Conservation (phyloP, 2,888 invertebrate genomes). For the Drosophila limbata region DNA sequence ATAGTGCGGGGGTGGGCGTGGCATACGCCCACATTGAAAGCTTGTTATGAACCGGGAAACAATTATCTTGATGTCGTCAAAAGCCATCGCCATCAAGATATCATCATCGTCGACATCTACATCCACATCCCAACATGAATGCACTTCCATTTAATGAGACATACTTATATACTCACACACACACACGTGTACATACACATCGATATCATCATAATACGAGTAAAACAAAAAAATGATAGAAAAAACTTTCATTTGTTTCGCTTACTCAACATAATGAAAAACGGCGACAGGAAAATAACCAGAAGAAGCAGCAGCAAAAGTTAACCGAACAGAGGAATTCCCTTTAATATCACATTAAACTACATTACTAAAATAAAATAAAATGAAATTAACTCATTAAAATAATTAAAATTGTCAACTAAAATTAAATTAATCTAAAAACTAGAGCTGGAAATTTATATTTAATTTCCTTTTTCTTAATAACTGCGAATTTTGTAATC, state of each 20-base stretch:
- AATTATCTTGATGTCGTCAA: slow-evolving; percentile 78
- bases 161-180: slow-evolving; percentile 15
- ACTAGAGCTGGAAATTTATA: no score
- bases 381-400: no score
- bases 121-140: slow-evolving; percentile 42
- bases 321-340: slow-evolving; percentile 12
- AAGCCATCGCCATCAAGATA: slow-evolving; percentile 68
- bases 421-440: no score
- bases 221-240: slow-evolving; percentile 20
- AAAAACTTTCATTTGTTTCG: slow-evolving; percentile 74
- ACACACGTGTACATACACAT: slow-evolving; percentile 31
- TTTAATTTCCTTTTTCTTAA: no score
- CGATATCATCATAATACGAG: slow-evolving; percentile 22
- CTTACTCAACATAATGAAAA: slow-evolving; percentile 78
- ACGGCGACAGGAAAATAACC: slow-evolving; percentile 27
- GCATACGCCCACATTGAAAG: slow-evolving; percentile 42
- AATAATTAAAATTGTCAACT: no score
- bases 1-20: slow-evolving; percentile 17
- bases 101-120: slow-evolving; percentile 46
- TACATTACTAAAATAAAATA: no score
- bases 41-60: slow-evolving; percentile 69
- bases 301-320: slow-evolving; percentile 11
- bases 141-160: slow-evolving; percentile 77
- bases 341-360: background rate
- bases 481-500: no score